These are phyloP conservation scores for Cybosia mesomella DNA, from an alignment of 2,888 invertebrate species.

Conservation along the genomic window DNA sequence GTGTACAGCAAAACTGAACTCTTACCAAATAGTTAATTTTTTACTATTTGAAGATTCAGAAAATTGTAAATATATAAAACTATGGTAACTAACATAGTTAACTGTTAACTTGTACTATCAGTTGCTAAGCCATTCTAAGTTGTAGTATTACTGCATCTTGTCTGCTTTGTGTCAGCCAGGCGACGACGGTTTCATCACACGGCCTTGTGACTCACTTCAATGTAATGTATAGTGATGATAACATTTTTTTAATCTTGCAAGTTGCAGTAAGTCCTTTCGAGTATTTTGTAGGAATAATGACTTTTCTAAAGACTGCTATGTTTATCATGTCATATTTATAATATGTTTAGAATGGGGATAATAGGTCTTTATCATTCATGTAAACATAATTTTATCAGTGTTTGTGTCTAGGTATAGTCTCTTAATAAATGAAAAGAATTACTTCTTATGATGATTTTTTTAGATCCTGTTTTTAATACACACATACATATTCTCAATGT, in stretches of 20 bases:
- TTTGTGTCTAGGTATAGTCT: slow-evolving; percentile 10
- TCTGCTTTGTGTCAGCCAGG: slow-evolving; percentile 29
- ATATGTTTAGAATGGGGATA: not conserved
- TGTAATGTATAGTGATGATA: slow-evolving; percentile 45
- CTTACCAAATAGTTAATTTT: too few species aligned
- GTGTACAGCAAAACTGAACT: too few species aligned
- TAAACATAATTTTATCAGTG: slow-evolving; percentile 12
- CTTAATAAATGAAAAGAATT: slow-evolving; percentile 11
- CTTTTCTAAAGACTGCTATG: not conserved
- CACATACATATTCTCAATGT: not conserved
- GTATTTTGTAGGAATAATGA: not conserved
- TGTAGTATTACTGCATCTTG: slow-evolving; percentile 27
- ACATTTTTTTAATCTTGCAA: slow-evolving; percentile 24
- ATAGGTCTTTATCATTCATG: not conserved
- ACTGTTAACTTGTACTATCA: not conserved
- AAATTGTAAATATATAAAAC: too few species aligned
- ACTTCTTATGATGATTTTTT: not conserved
- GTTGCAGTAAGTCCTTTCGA: slow-evolving; percentile 20
- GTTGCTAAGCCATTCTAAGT: not conserved
- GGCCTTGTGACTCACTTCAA: slow-evolving; percentile 60
- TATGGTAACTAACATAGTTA: too few species aligned
- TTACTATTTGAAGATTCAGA: too few species aligned
- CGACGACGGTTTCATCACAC: slow-evolving; percentile 55
- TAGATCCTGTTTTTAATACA: slow-evolving; percentile 6
- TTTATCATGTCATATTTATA: not conserved